Evolutionary conservation across 2,797 vertebrate species (phyloP).

Genomic region (Tapera naevia): DNA sequence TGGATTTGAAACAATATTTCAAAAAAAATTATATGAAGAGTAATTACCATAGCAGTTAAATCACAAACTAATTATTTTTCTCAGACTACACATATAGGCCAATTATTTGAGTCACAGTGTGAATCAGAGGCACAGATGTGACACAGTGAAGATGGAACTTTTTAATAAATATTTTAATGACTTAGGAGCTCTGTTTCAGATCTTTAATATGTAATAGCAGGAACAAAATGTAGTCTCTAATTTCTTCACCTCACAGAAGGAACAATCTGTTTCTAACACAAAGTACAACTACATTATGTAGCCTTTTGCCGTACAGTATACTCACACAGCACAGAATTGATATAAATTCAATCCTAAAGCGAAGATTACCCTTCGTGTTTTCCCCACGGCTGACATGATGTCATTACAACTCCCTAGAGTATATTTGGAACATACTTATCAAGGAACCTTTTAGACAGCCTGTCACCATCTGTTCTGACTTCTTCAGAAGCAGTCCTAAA

Average conservation of each 20-base stretch:
- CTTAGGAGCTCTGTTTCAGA: neutral
- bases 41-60: slow-evolving; percentile 35
- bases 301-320: neutral
- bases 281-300: neutral
- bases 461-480: neutral
- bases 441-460: neutral
- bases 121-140: neutral
- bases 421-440: neutral
- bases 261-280: neutral
- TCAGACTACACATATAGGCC: neutral
- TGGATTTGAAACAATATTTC: neutral
- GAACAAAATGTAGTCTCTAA: neutral
- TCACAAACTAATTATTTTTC: neutral
- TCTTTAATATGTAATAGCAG: neutral
- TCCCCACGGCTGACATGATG: neutral
- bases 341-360: neutral
- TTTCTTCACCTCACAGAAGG: neutral
- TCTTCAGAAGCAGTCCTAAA: neutral
- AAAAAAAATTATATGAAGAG: neutral
- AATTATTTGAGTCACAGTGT: neutral
- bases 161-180: neutral
- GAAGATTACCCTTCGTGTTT: neutral
- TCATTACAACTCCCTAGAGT: neutral
- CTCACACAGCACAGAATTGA: neutral
- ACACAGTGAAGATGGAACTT: neutral